Conservation (phyloP, 64 coral and sea anemone genomes). For the Montipora efflorescens region DNA sequence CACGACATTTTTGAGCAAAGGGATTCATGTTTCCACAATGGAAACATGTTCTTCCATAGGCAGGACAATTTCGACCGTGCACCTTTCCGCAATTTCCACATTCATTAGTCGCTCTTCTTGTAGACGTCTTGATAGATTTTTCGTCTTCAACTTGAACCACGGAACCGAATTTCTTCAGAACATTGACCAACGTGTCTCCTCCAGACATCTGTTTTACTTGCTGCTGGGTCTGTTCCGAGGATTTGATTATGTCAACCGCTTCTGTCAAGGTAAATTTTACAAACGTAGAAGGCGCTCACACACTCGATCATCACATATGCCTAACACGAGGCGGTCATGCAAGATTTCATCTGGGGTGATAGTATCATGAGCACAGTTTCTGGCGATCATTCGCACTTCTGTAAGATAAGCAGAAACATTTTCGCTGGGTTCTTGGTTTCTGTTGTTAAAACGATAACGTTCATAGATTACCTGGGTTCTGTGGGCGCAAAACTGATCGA, state of each 20-base stretch:
- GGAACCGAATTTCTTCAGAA: too few relatives aligned
- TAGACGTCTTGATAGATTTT: background rate
- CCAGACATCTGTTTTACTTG: slow-evolving; percentile 14
- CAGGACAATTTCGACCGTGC: slow-evolving; percentile 51
- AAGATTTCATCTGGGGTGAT: slow-evolving; percentile 21
- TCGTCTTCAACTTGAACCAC: background rate
- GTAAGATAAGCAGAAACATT: background rate
- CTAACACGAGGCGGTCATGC: slow-evolving; percentile 23
- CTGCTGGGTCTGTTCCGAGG: slow-evolving; percentile 11
- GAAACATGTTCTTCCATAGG: slow-evolving; percentile 37
- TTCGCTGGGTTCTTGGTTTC: background rate
- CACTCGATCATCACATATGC: background rate
- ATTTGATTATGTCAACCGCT: slow-evolving; percentile 23
- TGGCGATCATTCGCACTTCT: slow-evolving; percentile 11
- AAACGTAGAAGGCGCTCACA: background rate
- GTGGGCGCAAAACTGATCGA: background rate
- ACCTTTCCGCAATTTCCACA: slow-evolving; percentile 70
- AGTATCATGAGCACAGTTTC: slow-evolving; percentile 6
- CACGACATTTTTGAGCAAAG: too few relatives aligned
- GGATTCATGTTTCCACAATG: background rate
- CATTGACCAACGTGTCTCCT: background rate
- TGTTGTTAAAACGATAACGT: background rate
- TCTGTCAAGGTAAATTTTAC: background rate
- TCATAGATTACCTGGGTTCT: background rate
- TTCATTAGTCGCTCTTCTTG: slow-evolving; percentile 6